Base-by-base conservation (phyloP, 2,888 invertebrate genomes). In the Ariolimax columbianus region DNA sequence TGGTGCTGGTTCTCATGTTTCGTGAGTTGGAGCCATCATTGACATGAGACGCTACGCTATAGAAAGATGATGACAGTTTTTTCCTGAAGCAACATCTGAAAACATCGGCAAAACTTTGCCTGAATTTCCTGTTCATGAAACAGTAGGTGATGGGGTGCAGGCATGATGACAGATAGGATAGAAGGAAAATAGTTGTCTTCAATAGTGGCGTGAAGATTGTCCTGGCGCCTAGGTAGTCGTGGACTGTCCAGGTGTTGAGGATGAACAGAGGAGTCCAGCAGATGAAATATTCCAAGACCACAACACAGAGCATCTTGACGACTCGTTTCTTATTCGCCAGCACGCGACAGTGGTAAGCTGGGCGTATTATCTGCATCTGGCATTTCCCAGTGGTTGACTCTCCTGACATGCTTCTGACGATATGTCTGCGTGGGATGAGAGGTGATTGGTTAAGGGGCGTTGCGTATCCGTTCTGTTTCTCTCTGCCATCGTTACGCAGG, bases 131-230 rank as follows among this genome's bases (percentile, higher is more conserved):
- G 94, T 97, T 98, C 97, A 98, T 97, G 95, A 98, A 97, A 94
- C 97, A 97, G 93, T 97, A 97, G 0, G 97, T 98, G 90, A 97
- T 97, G 0, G 97, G 97, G 93, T 98, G 98, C 93, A 97, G 97
- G 93, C 97, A 97, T 7, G 97, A 96, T 0, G 97, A 97, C 83
- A 96, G 96, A 93, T 97, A 97, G 0, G 97, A 97, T 79, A 97
- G 93, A 47, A 97, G 95, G 86, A 97, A 97, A 0, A 97, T 95
- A 6, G 96, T 95, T 2, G 96, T 96, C 79, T 97, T 96, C 11
- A 89, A 86, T 19, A 91, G 87, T 0, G 91, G 90, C 0, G 91
- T 90, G 14, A 93, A 88, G 73, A 88, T 85, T 7, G 81, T 63
- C n/a, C 89, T 85, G n/a, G 97, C 95, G 85, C 96, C 95, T 36